Conservation (phyloP, 2,888 invertebrate genomes). For the Byasa hedistus region DNA sequence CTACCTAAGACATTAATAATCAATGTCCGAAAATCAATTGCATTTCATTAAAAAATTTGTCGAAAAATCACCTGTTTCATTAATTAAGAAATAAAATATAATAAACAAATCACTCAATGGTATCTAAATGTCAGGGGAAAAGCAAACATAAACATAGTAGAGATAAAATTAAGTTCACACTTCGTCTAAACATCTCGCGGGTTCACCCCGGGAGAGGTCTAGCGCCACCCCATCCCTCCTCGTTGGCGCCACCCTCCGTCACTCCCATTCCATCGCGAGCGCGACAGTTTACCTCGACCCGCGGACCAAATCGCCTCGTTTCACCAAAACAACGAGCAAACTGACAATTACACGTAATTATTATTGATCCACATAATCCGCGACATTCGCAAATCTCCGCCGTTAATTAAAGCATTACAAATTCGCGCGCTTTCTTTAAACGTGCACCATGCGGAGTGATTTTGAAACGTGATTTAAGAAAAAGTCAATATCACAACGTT, state of each 20-base stretch:
- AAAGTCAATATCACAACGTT: no score
- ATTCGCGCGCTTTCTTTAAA: conserved; percentile 16
- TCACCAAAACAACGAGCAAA: conserved; percentile 49
- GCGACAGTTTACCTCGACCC: conserved; percentile 62
- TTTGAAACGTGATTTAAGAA: not conserved
- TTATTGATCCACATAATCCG: conserved; percentile 39
- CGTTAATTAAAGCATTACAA: conserved; percentile 32
- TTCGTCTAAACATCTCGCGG: conserved; percentile 33
- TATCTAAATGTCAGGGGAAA: conserved; percentile 13
- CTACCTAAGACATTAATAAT: no score
- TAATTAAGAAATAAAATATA: not conserved
- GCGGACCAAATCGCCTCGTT: conserved; percentile 63
- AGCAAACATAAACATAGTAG: conserved; percentile 14
- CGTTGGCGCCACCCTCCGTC: conserved; percentile 29
- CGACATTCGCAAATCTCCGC: conserved; percentile 6
- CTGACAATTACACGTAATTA: conserved; percentile 52
- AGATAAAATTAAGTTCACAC: conserved; percentile 32
- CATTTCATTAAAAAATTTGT: no score
- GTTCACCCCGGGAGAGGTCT: conserved; percentile 36
- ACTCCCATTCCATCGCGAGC: conserved; percentile 42
- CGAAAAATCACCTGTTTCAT: no score
- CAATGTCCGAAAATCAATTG: no score
- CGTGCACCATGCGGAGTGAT: not conserved
- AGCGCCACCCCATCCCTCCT: conserved; percentile 36
- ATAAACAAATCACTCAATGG: not conserved